These are phyloP conservation scores for Pterois miles DNA, from an alignment of 2,797 vertebrate genomes.

Conservation along the genomic window DNA sequence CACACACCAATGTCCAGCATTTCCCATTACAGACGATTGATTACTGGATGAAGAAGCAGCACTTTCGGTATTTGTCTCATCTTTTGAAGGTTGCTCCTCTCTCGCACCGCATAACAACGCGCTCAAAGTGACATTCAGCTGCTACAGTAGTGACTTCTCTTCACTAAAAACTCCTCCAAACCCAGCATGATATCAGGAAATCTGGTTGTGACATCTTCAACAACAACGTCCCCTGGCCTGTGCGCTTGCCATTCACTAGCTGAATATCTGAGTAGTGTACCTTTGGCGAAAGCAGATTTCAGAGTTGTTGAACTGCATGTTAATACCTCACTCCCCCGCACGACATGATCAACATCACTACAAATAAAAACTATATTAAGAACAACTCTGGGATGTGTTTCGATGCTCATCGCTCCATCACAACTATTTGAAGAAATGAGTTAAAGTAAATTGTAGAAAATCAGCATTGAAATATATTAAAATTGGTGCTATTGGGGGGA, in stretches of 20 bases:
- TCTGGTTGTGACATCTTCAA: slow-evolving; percentile 50
- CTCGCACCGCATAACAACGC: slow-evolving; percentile 22
- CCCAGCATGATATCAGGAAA: slow-evolving; percentile 27
- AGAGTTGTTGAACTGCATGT: slow-evolving; percentile 54
- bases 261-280: slow-evolving; percentile 75
- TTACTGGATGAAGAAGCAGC: slow-evolving; percentile 77
- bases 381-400: slow-evolving; percentile 56
- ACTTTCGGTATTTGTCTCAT: slow-evolving; percentile 77
- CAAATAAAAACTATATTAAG: slow-evolving; percentile 63
- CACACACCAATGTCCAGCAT: slow-evolving; percentile 75
- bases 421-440: slow-evolving; percentile 41
- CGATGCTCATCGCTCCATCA: slow-evolving; percentile 39
- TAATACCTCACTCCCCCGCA: slow-evolving; percentile 34
- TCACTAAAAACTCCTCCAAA: slow-evolving; percentile 17
- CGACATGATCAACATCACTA: slow-evolving; percentile 42
- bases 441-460: slow-evolving; percentile 59
- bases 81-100: slow-evolving; percentile 37
- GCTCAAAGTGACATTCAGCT: slow-evolving; percentile 68
- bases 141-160: slow-evolving; percentile 66
- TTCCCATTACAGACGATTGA: slow-evolving; percentile 71
- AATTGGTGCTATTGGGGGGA: slow-evolving; percentile 36
- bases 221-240: slow-evolving; percentile 1
- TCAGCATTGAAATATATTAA: slow-evolving; percentile 61
- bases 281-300: slow-evolving; percentile 75
- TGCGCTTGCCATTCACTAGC: slow-evolving; percentile 52